Base-by-base conservation (phyloP, 1,140 invertebrate genomes). In the Cyrtorhinus lividipennis region DNA sequence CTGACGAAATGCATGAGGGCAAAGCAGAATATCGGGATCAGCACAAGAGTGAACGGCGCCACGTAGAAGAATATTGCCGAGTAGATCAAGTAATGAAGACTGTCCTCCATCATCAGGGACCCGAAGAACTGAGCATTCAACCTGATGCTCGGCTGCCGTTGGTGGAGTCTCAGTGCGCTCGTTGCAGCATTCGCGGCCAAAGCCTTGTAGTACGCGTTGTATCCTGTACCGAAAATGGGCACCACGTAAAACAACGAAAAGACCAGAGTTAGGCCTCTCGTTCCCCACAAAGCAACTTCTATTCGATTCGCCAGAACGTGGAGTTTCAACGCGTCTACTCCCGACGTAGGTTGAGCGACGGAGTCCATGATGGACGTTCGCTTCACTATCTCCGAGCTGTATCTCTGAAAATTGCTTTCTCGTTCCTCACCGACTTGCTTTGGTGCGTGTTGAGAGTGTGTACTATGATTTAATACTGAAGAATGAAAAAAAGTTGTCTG, bases 31-130 rank as follows among this genome's bases (percentile, higher is more conserved):
- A 95, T 80, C 25, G 95, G 94, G 46, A 90, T 76, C 57, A 97
- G 73, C n/a, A 89, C 89, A 93, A 88, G 79, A 67, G 92, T 84
- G 57, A 94, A 83, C 24, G 94, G 92, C 60, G 85, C 78, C 30
- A 86, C 86, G 74, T 89, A 93, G 66, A 96, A 79, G 73, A 98
- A 98, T 68, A 97, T 92, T 56, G 96, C 73, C 12, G 91, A 91
- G 74, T 89, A 99, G 73, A 97, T 83, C 60, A 98, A 78, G 73
- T 99, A 98, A 74, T 99, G 95, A 67, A 89, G 93, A 63, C 92
- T 95, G 77, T 98, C 95, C 75, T 98, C 95, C 46, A 84, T 69
- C 65, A 96, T 78, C 62, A 98, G 73, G 5, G 78, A 73, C 12
- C 80, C 77, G 26, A 96, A 74, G 73, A 94, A 97, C 72, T 91